Percentiles rank a stretch among this genome's conserved stretches.
phyloP scores from a whole-genome alignment of 2,113 vertebrate genomes.

The Entelurus aequoreus region DNA sequence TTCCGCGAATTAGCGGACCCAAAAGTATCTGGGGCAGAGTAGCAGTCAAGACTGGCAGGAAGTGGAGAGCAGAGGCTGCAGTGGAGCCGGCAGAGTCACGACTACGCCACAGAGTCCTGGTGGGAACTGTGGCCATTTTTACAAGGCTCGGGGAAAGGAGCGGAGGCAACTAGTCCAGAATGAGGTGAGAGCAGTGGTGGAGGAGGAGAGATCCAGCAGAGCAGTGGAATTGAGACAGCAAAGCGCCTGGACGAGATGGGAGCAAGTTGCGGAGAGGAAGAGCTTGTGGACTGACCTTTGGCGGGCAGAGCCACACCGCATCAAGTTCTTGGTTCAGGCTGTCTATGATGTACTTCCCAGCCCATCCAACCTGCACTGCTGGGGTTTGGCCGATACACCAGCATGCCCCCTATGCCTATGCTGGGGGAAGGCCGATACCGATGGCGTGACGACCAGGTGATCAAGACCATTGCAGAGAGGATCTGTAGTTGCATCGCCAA shows the following conservation, averaged over 20 bases:
- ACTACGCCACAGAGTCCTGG: background rate
- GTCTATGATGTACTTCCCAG: background rate
- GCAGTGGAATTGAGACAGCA: background rate
- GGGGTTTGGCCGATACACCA: background rate
- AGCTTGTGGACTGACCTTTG: background rate
- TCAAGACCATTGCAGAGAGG: too few relatives aligned
- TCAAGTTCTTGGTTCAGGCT: background rate
- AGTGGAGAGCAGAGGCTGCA: constrained; percentile 3
- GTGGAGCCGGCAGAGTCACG: background rate
- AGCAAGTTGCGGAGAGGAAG: background rate
- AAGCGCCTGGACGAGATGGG: background rate
- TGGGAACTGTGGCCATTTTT: background rate
- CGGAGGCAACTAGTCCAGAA: background rate
- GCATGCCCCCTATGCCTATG: background rate
- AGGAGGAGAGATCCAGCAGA: background rate
- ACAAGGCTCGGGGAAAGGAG: background rate
- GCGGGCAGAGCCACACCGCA: background rate
- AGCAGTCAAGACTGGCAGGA: background rate
- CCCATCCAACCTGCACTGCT: background rate
- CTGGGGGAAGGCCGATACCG: background rate
- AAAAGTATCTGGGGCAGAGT: too few relatives aligned
- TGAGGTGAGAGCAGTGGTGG: constrained; percentile 1
- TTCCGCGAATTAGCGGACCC: too few relatives aligned
- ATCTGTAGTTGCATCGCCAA: background rate
- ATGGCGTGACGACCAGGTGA: too few relatives aligned